Evolutionary conservation across 2,113 vertebrate species (phyloP).

Genomic region (Albula glossodonta): DNA sequence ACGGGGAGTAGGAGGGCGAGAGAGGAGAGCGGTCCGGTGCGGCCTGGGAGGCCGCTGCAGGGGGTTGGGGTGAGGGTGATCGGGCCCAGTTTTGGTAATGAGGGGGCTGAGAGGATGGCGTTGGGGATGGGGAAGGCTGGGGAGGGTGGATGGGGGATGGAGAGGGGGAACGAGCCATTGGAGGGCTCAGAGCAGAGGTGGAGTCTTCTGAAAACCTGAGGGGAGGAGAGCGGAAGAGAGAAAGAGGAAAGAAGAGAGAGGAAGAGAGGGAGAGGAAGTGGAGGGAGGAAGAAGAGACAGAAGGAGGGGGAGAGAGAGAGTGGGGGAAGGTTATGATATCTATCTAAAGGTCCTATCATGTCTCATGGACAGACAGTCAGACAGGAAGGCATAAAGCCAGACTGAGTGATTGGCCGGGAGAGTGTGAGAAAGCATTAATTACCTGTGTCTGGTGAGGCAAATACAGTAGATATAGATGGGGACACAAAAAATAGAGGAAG

Average conservation of each 20-base stretch:
- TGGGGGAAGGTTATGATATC: background rate
- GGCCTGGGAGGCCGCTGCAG: constrained; percentile 67
- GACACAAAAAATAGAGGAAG: constrained; percentile 55
- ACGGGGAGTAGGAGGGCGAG: constrained; percentile 77
- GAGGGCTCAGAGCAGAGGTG: constrained; percentile 76
- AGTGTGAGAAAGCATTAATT: constrained; percentile 41
- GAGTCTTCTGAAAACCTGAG: constrained; percentile 83
- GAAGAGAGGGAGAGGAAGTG: constrained; percentile 39
- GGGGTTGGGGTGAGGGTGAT: constrained; percentile 74
- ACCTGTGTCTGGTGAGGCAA: constrained; percentile 66
- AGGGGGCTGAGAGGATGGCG: constrained; percentile 62
- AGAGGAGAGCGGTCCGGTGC: constrained; percentile 73
- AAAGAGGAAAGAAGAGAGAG: constrained; percentile 4
- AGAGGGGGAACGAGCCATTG: constrained; percentile 72
- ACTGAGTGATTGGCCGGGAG: constrained; percentile 13
- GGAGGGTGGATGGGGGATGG: constrained; percentile 70
- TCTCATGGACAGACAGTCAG: constrained; percentile 23
- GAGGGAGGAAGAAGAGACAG: constrained; percentile 36
- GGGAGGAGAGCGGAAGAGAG: constrained; percentile 19
- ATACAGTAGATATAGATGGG: constrained; percentile 52
- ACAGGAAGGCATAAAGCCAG: background rate
- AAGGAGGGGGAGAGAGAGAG: constrained; percentile 37
- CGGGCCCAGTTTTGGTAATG: constrained; percentile 68
- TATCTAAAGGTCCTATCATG: background rate
- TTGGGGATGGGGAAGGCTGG: constrained; percentile 72